Evolutionary conservation across 1,140 invertebrate species (phyloP), one percentile per base, ranked within the genome.

Genomic region (Caerostris darwini): DNA sequence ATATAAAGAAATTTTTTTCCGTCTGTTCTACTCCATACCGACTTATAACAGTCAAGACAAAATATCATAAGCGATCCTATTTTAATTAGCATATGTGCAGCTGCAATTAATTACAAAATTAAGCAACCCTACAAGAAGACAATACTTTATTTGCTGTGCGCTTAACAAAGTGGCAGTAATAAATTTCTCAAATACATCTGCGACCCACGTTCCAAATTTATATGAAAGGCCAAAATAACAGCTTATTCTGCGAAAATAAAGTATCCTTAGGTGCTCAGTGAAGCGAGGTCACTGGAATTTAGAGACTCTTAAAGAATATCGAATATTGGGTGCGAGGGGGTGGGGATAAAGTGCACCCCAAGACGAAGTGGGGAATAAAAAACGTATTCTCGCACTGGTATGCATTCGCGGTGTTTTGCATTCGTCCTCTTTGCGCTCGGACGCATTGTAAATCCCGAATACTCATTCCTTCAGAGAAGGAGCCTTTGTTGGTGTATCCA

Each of bases 391-490:
- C 34, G 34, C 34, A 34, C 34, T 34, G 34, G 34, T 57, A 34
- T 34, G 57, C 34, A 56, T 56, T n/a, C 67, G 61, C 17, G 12
- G 87, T 67, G n/a, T 56, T 90, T 61, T 90, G 59, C 19, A 90
- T 57, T 64, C 17, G 19, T 77, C 71, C 34, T 77, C 50, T 77
- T 19, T 77, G 50, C 56, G 14, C 87, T 67, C 34, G 89, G 59
- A 53, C 81, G 89, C 89, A 59, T 17, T 81, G 69, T 91, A 91
- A 91, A 91, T 91, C 89, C 64, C 50, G n/a, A 67, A 91, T n/a
- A 12, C 19, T 69, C 71, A 91, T 81, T 67, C 69, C 7, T 90
- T 14, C 58, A 5, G 50, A 34, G 53, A 59, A 34, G 14, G 12
- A 3, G 88, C 57, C 8, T 14, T 56, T 77, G 69, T 14, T 58